Percentiles rank a stretch among this genome's conserved stretches.
phyloP scores from a whole-genome alignment of 2,797 vertebrate species.

The Scomberomorus guttatus region DNA sequence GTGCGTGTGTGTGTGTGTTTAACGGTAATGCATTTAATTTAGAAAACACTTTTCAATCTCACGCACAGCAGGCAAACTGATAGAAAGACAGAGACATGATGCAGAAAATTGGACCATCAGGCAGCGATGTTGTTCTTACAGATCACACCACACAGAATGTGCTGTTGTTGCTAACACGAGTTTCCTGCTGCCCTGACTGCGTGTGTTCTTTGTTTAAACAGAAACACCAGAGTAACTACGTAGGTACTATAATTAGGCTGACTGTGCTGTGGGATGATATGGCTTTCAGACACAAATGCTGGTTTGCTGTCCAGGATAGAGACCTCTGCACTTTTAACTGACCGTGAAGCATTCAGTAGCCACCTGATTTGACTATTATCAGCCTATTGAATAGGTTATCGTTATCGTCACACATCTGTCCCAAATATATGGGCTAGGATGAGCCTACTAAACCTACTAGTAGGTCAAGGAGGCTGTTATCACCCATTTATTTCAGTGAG shows the following conservation, averaged over 20 bases:
- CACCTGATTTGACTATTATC: no score
- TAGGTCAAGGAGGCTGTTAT: no score
- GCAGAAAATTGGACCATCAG: slow-evolving; percentile 28
- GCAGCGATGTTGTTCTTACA: slow-evolving; percentile 21
- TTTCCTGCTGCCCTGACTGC: slow-evolving; percentile 3
- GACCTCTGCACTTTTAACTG: not conserved
- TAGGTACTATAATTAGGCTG: not conserved
- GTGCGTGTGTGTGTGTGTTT: not conserved
- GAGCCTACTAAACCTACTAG: no score
- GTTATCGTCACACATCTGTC: no score
- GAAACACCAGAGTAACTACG: slow-evolving; percentile 11
- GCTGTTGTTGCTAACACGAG: slow-evolving; percentile 17
- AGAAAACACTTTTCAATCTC: slow-evolving; percentile 34
- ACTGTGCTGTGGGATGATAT: not conserved
- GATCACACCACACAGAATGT: slow-evolving; percentile 21
- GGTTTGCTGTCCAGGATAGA: not conserved
- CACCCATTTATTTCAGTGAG: no score
- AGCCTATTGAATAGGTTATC: no score
- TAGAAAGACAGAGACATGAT: slow-evolving; percentile 16
- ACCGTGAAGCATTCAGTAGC: not conserved
- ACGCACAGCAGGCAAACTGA: slow-evolving; percentile 28
- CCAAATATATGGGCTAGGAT: no score
- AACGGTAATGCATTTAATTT: slow-evolving; percentile 20
- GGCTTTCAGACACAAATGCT: slow-evolving; percentile 11
- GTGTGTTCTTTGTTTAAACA: slow-evolving; percentile 14